These are phyloP conservation scores for Bradypodion ventrale DNA, from an alignment of 2,797 vertebrate genomes.

Conservation along the genomic window DNA sequence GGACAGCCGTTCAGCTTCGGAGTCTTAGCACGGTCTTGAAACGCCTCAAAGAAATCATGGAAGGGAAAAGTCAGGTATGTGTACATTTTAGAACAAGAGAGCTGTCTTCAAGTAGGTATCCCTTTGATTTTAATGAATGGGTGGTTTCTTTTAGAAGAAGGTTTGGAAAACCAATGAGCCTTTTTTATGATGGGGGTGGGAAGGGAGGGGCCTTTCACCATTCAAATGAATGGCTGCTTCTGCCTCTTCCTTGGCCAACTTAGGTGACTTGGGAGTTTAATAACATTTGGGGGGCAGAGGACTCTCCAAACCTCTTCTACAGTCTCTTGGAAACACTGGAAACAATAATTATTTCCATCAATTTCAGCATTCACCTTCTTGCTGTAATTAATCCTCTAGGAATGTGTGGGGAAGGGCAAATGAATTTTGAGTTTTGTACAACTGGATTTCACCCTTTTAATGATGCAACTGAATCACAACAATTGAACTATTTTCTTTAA, in stretches of 20 bases:
- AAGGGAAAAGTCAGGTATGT: constrained; percentile 97
- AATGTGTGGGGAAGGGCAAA: background rate
- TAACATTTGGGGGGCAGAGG: background rate
- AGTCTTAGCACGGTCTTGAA: constrained; percentile 91
- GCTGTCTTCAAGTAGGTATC: background rate
- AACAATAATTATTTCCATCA: constrained; percentile 4
- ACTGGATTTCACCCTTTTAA: too few relatives aligned
- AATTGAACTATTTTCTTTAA: too few relatives aligned
- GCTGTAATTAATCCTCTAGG: background rate
- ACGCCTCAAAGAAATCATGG: constrained; percentile 98
- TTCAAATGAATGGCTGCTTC: background rate
- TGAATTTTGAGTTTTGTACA: background rate
- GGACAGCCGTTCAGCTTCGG: constrained; percentile 95
- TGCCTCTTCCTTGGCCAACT: background rate
- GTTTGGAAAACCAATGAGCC: background rate
- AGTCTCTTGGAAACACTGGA: background rate
- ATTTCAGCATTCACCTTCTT: background rate
- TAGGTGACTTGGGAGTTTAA: background rate
- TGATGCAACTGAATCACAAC: too few relatives aligned
- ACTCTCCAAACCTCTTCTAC: background rate
- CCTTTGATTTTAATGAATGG: background rate
- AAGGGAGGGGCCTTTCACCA: background rate
- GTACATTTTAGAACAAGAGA: constrained; percentile 3
- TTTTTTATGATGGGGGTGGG: background rate
- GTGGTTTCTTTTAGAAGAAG: background rate